phyloP scores from a whole-genome alignment of 1,140 invertebrate genomes.

The Bombus pyrosoma region DNA sequence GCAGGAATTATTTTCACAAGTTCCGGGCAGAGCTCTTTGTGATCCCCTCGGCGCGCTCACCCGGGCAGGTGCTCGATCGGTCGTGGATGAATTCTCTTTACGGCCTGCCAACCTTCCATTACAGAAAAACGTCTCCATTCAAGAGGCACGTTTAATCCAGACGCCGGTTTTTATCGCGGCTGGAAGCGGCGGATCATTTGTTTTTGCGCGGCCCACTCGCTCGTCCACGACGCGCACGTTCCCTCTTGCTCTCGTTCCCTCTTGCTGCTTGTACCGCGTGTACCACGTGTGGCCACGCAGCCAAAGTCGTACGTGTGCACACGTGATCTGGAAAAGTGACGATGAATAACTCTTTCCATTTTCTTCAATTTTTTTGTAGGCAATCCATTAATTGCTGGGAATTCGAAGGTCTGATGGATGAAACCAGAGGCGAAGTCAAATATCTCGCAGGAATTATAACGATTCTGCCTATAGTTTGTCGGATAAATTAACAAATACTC shows the following conservation, averaged over 20 bases:
- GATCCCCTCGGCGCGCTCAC: constrained; percentile 39
- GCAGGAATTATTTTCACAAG: constrained; percentile 67
- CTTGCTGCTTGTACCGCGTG: not conserved
- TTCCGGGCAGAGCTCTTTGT: constrained; percentile 52
- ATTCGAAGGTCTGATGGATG: too few species aligned
- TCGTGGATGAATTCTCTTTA: constrained; percentile 63
- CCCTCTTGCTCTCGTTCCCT: not conserved
- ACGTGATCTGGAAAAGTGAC: too few species aligned
- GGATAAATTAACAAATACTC: too few species aligned
- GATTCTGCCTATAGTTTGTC: too few species aligned
- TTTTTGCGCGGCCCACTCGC: constrained; percentile 44
- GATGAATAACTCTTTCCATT: not conserved
- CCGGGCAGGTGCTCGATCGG: constrained; percentile 66
- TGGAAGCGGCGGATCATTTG: constrained; percentile 43
- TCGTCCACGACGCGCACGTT: not conserved
- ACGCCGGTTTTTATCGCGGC: constrained; percentile 44
- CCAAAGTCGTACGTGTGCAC: not conserved
- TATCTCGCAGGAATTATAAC: too few species aligned
- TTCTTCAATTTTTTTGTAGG: not conserved
- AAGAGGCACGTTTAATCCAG: constrained; percentile 58
- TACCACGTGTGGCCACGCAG: not conserved
- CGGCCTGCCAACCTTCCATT: constrained; percentile 41
- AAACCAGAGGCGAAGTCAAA: too few species aligned
- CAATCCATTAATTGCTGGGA: not conserved
- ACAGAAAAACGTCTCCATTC: constrained; percentile 69